These are phyloP conservation scores for Myodes glareolus DNA, from an alignment of 2,113 vertebrate genomes.

Conservation along the genomic window DNA sequence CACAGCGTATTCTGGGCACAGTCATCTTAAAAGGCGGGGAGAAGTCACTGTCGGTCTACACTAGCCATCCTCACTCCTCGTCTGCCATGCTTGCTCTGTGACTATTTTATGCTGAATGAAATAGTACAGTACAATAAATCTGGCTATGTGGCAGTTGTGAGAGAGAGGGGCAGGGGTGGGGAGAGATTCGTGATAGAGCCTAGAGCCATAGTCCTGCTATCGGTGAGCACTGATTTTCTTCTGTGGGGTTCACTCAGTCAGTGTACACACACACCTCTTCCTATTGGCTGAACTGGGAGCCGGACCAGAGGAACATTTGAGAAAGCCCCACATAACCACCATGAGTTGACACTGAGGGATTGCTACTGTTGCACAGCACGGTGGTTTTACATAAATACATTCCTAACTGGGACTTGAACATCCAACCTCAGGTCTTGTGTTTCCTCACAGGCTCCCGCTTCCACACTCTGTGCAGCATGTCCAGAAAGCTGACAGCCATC, in stretches of 20 bases:
- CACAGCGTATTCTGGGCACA: background rate
- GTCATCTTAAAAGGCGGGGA: background rate
- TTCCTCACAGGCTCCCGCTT: background rate
- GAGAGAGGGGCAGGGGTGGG: fast-evolving
- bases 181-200: fast-evolving
- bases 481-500: background rate
- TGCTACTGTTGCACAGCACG: background rate
- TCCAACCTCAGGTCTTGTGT: background rate
- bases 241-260: background rate
- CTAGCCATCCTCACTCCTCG: background rate
- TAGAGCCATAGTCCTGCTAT: too few species aligned
- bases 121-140: background rate
- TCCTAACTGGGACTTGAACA: background rate
- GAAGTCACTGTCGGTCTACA: background rate
- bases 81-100: background rate
- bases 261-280: background rate
- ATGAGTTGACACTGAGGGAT: background rate
- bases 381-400: background rate
- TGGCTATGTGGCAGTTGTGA: background rate
- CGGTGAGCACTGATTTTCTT: background rate
- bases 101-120: background rate
- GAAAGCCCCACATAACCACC: background rate
- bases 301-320: background rate
- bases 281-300: background rate
- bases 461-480: background rate